These are phyloP conservation scores for Leucophenga maculata DNA, from an alignment of 2,888 invertebrate genomes.

Conservation along the genomic window DNA sequence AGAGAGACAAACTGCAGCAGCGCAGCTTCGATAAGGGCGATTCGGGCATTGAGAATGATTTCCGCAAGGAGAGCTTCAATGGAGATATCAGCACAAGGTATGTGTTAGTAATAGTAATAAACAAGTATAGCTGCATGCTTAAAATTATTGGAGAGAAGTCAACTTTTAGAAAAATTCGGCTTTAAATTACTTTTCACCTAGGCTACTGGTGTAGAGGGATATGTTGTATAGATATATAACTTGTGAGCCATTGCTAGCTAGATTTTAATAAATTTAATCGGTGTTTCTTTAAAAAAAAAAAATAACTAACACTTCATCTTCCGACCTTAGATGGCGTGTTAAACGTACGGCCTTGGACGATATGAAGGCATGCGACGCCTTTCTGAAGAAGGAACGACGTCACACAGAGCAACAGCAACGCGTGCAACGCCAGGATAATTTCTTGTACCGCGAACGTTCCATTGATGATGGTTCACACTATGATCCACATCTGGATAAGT, in stretches of 20 bases:
- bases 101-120: too few species aligned
- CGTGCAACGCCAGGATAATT: constrained; percentile 73
- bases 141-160: too few species aligned
- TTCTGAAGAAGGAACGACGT: constrained; percentile 82
- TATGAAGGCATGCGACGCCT: constrained; percentile 79
- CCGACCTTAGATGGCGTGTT: constrained; percentile 66
- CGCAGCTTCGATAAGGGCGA: constrained; percentile 76
- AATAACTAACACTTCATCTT: neutral
- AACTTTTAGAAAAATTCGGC: too few species aligned
- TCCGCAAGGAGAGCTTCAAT: constrained; percentile 79
- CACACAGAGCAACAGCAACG: constrained; percentile 78
- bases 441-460: constrained; percentile 75
- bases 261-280: neutral
- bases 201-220: too few species aligned
- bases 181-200: too few species aligned
- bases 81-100: constrained; percentile 73
- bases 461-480: constrained; percentile 80
- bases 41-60: constrained; percentile 87
- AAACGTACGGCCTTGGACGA: constrained; percentile 77
- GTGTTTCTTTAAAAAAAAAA: neutral
- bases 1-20: constrained; percentile 73
- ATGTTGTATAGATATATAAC: neutral
- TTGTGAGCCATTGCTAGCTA: neutral
- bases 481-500: constrained; percentile 78
- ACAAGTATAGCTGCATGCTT: too few species aligned